Conservation (phyloP, 2,113 vertebrate species). For the Centrocercus urophasianus region DNA sequence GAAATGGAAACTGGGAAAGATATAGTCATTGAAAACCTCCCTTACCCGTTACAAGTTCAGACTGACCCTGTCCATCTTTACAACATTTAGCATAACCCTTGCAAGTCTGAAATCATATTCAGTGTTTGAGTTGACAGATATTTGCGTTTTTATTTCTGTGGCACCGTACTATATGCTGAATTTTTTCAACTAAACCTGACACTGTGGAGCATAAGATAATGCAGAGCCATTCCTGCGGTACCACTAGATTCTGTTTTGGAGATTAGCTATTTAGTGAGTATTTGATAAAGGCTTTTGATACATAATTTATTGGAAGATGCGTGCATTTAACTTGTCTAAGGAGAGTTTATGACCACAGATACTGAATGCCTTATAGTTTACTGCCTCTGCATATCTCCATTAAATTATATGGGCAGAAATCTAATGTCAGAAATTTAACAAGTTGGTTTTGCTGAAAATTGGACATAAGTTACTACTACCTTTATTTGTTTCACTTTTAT, state of each 20-base stretch:
- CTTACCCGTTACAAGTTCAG: neutral
- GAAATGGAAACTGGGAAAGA: neutral
- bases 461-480: neutral
- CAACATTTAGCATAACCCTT: neutral
- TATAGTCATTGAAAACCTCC: neutral
- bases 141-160: neutral
- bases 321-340: constrained; percentile 44
- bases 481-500: constrained; percentile 36
- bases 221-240: neutral
- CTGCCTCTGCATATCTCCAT: constrained; percentile 16
- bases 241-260: constrained; percentile 5
- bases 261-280: constrained; percentile 22
- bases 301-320: constrained; percentile 18
- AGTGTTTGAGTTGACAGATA: neutral
- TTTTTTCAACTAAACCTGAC: constrained; percentile 45
- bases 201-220: neutral
- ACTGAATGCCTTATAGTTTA: constrained; percentile 13
- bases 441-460: constrained; percentile 24
- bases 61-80: neutral
- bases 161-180: neutral
- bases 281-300: constrained; percentile 5
- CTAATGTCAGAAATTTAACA: constrained; percentile 27
- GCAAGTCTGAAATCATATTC: neutral
- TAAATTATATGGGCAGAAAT: constrained; percentile 37
- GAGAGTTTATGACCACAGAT: constrained; percentile 2